These are phyloP conservation scores for Zalophus californianus DNA, from an alignment of 2,797 vertebrate species.

Conservation along the genomic window DNA sequence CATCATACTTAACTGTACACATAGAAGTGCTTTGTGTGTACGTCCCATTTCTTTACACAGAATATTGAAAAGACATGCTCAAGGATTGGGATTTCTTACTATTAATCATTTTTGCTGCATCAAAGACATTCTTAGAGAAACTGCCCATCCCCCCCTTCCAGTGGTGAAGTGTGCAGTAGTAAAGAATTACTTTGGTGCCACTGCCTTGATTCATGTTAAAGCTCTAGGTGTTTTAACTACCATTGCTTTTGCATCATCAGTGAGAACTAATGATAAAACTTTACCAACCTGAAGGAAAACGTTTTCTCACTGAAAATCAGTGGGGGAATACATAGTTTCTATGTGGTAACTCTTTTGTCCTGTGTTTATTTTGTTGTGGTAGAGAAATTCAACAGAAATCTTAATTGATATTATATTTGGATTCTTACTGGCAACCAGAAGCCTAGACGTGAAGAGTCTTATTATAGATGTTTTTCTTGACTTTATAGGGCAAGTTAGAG, in stretches of 20 bases:
- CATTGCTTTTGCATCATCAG: neutral
- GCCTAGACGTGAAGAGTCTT: neutral
- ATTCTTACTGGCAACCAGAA: neutral
- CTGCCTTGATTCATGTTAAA: neutral
- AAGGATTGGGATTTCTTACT: neutral
- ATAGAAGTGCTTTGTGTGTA: neutral
- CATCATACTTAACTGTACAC: neutral
- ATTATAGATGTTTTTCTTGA: neutral
- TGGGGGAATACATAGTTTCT: neutral
- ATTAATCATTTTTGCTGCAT: neutral
- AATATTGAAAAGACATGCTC: neutral
- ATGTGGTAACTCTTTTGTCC: neutral
- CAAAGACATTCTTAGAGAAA: neutral
- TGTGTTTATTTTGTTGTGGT: neutral
- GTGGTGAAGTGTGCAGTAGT: neutral
- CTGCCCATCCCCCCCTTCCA: neutral
- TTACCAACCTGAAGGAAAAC: neutral
- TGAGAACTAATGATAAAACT: constrained; percentile 24
- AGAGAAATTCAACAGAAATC: neutral
- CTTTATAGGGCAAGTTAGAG: neutral
- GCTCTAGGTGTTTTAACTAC: neutral
- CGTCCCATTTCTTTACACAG: neutral
- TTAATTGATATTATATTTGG: neutral
- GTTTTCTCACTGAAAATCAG: neutral
- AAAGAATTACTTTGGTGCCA: neutral